A percentile compares a stretch with the other conserved stretches of the same genome.
Evolutionary conservation across 2,797 vertebrate genomes (phyloP).

Genomic region (Clarias platycephalus): DNA sequence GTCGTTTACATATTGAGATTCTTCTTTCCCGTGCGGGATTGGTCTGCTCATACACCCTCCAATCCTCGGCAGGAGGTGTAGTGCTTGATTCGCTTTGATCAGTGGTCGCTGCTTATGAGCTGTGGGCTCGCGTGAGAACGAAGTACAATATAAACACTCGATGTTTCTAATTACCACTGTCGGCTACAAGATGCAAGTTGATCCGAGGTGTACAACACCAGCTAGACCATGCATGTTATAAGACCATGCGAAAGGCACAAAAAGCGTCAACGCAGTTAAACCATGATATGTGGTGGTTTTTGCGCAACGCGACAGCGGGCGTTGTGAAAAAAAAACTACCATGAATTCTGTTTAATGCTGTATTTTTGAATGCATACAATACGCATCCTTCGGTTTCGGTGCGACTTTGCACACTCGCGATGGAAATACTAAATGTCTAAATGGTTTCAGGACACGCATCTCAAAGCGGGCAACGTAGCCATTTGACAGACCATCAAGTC

Average conservation of each 20-base stretch:
- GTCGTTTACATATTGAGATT: slow-evolving; percentile 88
- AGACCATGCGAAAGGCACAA: neutral
- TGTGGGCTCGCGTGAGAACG: slow-evolving; percentile 44
- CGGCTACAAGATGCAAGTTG: slow-evolving; percentile 20
- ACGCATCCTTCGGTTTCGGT: neutral
- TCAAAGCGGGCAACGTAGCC: neutral
- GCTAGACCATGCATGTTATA: neutral
- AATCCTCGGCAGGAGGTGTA: slow-evolving; percentile 68
- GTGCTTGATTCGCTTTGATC: slow-evolving; percentile 84
- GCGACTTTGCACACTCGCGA: neutral
- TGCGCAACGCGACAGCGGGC: neutral
- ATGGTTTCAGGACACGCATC: neutral
- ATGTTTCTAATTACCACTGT: slow-evolving; percentile 10
- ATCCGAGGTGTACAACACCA: neutral
- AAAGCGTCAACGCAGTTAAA: neutral
- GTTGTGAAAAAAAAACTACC: neutral
- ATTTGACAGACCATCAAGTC: neutral
- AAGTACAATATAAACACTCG: slow-evolving; percentile 37
- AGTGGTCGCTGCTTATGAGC: slow-evolving; percentile 82
- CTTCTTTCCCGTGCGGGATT: slow-evolving; percentile 73
- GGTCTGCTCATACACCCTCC: slow-evolving; percentile 68
- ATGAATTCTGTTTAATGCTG: neutral
- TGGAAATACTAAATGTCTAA: neutral
- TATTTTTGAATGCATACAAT: neutral
- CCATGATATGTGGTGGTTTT: neutral